These are phyloP conservation scores for Leptestheria dahalacensis DNA, from an alignment of 1,140 invertebrate species.

Conservation along the genomic window DNA sequence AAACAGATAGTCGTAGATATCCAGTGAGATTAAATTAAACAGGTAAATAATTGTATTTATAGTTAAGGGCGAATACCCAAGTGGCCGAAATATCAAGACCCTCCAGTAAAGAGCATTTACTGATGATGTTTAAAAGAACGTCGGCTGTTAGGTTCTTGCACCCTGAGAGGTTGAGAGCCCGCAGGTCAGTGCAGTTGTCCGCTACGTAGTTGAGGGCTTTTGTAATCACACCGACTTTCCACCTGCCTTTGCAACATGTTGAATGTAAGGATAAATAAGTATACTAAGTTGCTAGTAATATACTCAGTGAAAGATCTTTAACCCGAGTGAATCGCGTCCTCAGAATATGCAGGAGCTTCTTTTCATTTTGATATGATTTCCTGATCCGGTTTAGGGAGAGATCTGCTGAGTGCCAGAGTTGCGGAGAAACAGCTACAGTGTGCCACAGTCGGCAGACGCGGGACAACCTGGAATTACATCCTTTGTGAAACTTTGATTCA, in stretches of 20 bases:
- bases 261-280: conserved; percentile 11
- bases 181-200: conserved; percentile 44
- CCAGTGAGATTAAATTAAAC: no score
- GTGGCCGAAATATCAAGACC: conserved; percentile 53
- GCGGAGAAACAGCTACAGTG: conserved; percentile 43
- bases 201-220: conserved; percentile 46
- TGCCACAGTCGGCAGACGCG: conserved; percentile 60
- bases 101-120: conserved; percentile 44
- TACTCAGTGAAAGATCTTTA: conserved; percentile 57
- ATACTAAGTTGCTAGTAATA: neutral
- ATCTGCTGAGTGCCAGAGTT: conserved; percentile 59
- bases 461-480: conserved; percentile 46
- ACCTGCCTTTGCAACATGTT: no score
- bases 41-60: neutral
- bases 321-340: conserved; percentile 52
- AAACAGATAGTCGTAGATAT: no score
- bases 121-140: conserved; percentile 47
- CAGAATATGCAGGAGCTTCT: conserved; percentile 55
- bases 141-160: conserved; percentile 55
- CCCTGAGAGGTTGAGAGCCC: conserved; percentile 49
- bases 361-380: conserved; percentile 48
- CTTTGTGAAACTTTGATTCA: no score
- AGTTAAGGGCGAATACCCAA: conserved; percentile 32
- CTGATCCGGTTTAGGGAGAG: conserved; percentile 51
- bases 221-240: conserved; percentile 29